Base-by-base conservation (phyloP, 1,140 invertebrate species). In the Drusus annulatus region DNA sequence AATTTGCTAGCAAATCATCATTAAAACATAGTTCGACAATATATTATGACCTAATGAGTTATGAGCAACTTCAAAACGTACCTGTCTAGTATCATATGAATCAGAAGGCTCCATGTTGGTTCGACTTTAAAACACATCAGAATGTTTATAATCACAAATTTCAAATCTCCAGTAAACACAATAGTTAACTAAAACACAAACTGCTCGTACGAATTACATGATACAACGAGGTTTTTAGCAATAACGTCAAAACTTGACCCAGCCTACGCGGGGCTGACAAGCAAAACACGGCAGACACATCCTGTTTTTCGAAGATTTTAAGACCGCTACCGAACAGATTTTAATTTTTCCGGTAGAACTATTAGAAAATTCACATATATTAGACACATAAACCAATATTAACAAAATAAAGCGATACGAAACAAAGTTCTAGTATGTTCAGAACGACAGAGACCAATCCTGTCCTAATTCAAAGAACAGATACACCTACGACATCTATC, bases 41-140 rank as follows among this genome's bases (percentile, higher is more conserved):
- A 60, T 60, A 8, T 60, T 60, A 17, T 60, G 56, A 60, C 56
- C 56, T 23, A 68, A 68, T 69, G 71, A 17, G 25, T 31, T 31
- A 28, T 15, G 31, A 68, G 31, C n/a, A 68, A 68, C 63, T 36
- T 68, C 19, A 68, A 56, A 75, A 71, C 15, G 81, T 69, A 83
- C 82, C 82, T 81, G 82, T 79, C 82, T 73, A 58, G 76, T 83
- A 51, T 83, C 82, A 77, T 83, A 83, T 54, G 82, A 79, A 75
- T 83, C 82, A 74, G 78, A 75, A 23, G 82, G 65, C 80, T 83
- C 80, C 82, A 83, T 83, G 78, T 69, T 78, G 71, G 68, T 21
- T 76, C 73, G 81, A 65, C 23, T 75, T 63, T 79, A 51, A 79
- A 74, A 75, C 68, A 79, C 78, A 79, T 79, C 54, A 79, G 78